Base-by-base conservation (phyloP, 2,797 vertebrate species). In the Syngnathus rostellatus region DNA sequence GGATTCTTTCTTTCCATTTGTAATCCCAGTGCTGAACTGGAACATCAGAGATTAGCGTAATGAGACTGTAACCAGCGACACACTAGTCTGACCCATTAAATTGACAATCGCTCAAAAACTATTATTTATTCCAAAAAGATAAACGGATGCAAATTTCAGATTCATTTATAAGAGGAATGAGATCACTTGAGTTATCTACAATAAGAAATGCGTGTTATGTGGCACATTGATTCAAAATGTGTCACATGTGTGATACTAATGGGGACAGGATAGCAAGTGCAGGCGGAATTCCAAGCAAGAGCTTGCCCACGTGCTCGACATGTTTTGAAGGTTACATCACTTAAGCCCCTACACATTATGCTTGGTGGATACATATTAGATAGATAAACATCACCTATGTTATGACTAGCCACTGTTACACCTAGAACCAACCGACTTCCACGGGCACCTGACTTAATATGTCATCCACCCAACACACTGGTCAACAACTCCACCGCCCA, bases 31-130 rank as follows among this genome's bases (percentile, higher is more conserved):
- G 57, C 50, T 68, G 76, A 83, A 82, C 79, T 87, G 78, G 82
- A 84, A 86, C 83, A 83, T 87, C 73, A 70, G 79, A 86, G 87
- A 88, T 88, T 87, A 87, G 76, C 66, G 60, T 80, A 75, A 80
- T 83, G 77, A 80, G 79, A 60, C 63, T 70, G 45, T 67, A 77
- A 61, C 63, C 38, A n/a, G 17, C 41, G 38, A 46, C 45, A 12
- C 63, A 65, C 38, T 54, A n/a, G 38, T 54, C 50, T 17, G 39
- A 43, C 38, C 14, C 51, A 65, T 65, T 54, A 21, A n/a, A 21
- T 55, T 37, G n/a, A 16, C 37, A 41, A 51, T 23, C 38, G 16
- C n/a, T 53, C 63, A 55, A 43, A 62, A 62, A 41, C 59, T 31
- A 31, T 31, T 31, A 8, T 31, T 37, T 53, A 53, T 23, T 53